These are phyloP conservation scores for Lytechinus variegatus DNA, from an alignment of 35 echinoderm and acorn worm species.

Conservation along the genomic window DNA sequence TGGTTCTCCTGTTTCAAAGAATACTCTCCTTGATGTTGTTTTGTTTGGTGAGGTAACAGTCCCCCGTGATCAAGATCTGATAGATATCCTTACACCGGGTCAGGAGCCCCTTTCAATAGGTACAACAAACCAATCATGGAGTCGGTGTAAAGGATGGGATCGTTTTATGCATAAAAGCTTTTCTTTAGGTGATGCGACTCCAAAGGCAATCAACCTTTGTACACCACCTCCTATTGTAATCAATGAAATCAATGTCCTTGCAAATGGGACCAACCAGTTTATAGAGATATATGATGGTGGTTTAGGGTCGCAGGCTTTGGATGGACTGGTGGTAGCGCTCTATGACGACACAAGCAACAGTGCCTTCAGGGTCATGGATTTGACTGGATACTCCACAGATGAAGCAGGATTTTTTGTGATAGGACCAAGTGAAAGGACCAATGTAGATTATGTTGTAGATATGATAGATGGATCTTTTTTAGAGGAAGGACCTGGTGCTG, in stretches of 20 bases:
- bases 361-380: constrained; percentile 40
- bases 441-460: constrained; percentile 62
- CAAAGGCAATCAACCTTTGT: constrained; percentile 63
- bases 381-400: constrained; percentile 77
- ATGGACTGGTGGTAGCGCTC: constrained; percentile 72
- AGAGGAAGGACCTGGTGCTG: constrained; percentile 59
- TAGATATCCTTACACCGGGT: constrained; percentile 59
- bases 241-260: constrained; percentile 85
- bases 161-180: constrained; percentile 58
- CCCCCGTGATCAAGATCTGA: constrained; percentile 45
- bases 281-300: constrained; percentile 87
- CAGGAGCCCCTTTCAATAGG: constrained; percentile 44
- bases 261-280: constrained; percentile 55
- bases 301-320: constrained; percentile 56
- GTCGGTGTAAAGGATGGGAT: constrained; percentile 84
- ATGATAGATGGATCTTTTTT: constrained; percentile 46
- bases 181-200: constrained; percentile 44
- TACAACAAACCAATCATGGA: constrained; percentile 54
- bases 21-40: constrained; percentile 79
- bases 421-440: constrained; percentile 56
- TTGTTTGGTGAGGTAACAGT: constrained; percentile 64
- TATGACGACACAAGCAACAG: constrained; percentile 45
- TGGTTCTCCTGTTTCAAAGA: constrained; percentile 55
- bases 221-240: constrained; percentile 68
- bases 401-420: constrained; percentile 67